Evolutionary conservation across 2,113 vertebrate species (phyloP).

Genomic region (Arizona elegans): DNA sequence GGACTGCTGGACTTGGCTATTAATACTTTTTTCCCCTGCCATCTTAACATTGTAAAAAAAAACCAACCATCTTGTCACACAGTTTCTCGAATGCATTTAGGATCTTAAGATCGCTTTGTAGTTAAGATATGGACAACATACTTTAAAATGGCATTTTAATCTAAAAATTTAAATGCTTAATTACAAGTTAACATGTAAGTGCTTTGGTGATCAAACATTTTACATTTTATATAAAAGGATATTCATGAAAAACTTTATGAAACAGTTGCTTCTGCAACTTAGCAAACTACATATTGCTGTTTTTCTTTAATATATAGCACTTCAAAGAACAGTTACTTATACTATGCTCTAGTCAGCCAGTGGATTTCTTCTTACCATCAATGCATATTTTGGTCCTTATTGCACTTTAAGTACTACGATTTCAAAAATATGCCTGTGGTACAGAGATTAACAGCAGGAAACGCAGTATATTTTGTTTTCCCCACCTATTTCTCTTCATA

Average conservation of each 20-base stretch:
- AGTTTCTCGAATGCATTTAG: neutral
- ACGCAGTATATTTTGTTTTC: neutral
- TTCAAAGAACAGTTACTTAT: neutral
- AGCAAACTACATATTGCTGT: neutral
- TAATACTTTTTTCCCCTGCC: neutral
- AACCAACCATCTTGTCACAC: neutral
- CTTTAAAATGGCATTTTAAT: neutral
- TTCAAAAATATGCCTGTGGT: neutral
- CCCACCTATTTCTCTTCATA: neutral
- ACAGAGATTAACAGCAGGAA: slow-evolving; percentile 37
- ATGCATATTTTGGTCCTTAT: slow-evolving; percentile 26
- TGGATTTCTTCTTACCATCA: neutral
- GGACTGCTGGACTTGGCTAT: neutral
- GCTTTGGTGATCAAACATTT: slow-evolving; percentile 25
- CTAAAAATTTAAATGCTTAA: neutral
- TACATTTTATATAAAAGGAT: slow-evolving; percentile 15
- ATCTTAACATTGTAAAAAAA: neutral
- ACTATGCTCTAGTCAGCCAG: neutral
- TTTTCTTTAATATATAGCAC: neutral
- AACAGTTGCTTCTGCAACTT: neutral
- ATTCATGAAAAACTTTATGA: neutral
- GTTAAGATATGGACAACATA: neutral
- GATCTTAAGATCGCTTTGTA: neutral
- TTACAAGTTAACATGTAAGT: slow-evolving; percentile 13
- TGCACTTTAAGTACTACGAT: neutral